Percentiles rank a stretch among this genome's conserved stretches.
Conservation (phyloP, 1,140 invertebrate species). For the Trypoxylus dichotomus region DNA sequence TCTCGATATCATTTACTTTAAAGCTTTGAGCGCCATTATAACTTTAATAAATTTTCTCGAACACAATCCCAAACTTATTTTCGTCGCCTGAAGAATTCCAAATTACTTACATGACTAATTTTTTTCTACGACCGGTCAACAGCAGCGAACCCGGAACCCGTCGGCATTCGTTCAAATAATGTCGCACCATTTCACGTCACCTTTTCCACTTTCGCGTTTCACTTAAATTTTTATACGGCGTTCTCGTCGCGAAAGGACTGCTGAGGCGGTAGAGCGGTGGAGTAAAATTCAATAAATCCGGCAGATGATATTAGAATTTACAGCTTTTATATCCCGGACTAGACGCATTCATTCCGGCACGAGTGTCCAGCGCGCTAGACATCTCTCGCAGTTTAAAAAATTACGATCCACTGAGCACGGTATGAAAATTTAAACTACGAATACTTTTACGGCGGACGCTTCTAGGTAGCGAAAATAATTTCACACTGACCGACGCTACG, state of each 20-base stretch:
- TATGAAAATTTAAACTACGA: neutral
- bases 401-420: neutral
- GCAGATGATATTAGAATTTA: neutral
- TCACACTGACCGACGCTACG: too few relatives aligned
- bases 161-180: neutral
- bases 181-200: neutral
- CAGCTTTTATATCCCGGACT: neutral
- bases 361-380: neutral
- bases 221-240: neutral
- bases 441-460: too few relatives aligned
- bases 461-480: too few relatives aligned
- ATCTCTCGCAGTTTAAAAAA: neutral
- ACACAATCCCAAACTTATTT: too few relatives aligned
- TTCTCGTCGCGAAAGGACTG: neutral
- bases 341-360: neutral
- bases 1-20: too few relatives aligned
- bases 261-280: neutral
- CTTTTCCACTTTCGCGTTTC: neutral
- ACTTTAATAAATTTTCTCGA: too few relatives aligned
- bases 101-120: too few relatives aligned
- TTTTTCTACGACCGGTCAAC: too few relatives aligned
- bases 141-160: too few relatives aligned
- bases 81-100: too few relatives aligned
- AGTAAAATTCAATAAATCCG: slow-evolving; percentile 3
- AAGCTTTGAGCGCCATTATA: too few relatives aligned